phyloP scores from a whole-genome alignment of 2,113 vertebrate species.

The Elgaria multicarinata region DNA sequence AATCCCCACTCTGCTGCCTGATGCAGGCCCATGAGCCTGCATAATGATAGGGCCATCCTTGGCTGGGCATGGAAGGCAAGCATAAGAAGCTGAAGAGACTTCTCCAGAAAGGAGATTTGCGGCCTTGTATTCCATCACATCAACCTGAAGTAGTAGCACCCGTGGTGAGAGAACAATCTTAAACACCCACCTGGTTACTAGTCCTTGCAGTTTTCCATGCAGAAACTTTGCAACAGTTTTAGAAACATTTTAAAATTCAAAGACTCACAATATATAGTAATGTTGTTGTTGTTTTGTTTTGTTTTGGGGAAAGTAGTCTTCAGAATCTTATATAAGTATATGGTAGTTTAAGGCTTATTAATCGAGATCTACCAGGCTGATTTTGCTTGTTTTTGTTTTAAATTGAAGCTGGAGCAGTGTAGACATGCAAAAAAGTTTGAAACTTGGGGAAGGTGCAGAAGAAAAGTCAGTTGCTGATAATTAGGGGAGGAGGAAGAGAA shows the following conservation, averaged over 20 bases:
- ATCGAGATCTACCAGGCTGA: too few species aligned
- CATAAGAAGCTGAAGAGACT: not conserved
- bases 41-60: too few species aligned
- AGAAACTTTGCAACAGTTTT: not conserved
- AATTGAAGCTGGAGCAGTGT: too few species aligned
- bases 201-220: not conserved
- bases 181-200: not conserved
- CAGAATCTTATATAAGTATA: too few species aligned
- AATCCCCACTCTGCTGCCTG: too few species aligned
- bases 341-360: too few species aligned
- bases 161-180: not conserved
- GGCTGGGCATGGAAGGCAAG: not conserved
- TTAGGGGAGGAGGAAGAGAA: too few species aligned
- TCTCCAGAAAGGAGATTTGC: not conserved
- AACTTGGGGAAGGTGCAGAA: too few species aligned
- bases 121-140: not conserved
- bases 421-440: too few species aligned
- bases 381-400: too few species aligned
- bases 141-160: not conserved
- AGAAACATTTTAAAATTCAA: not conserved
- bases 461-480: too few species aligned
- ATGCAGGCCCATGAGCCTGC: too few species aligned
- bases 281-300: not conserved
- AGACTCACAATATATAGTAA: not conserved
- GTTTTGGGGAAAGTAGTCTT: not conserved